Base-by-base conservation (phyloP, 2,888 invertebrate species). In the Autographa gamma region DNA sequence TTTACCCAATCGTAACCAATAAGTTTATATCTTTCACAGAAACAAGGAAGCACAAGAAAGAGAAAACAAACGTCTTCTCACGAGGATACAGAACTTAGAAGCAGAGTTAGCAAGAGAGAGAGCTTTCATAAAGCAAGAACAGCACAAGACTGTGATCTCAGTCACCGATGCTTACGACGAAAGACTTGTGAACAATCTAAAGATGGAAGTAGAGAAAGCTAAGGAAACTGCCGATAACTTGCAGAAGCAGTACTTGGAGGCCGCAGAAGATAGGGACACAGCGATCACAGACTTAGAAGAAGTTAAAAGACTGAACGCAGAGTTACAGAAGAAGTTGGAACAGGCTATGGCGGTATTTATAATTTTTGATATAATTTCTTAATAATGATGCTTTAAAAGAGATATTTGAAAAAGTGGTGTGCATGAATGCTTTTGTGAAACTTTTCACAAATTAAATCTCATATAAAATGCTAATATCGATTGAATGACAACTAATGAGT, bases 11-110 rank as follows among this genome's bases (percentile, higher is more conserved):
- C 25, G 11, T 31, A 25, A 48, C 48, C 14, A 38, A 62, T 52
- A 7, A 8, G 38, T 38, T 11, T 1, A 59, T n/a, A 9, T 9
- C 25, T 60, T 11, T 13, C 41, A 66, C 82, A 96, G 98, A 86
- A 98, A 98, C 88, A 98, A 98, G 88, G 98, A 98, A 91, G 97
- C 97, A 0, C 96, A 98, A 86, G 98, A 97, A 83, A 95, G 98
- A 86, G 98, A 98, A 92, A 98, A 98, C 89, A 98, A 98, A 90
- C 97, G 98, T 85, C 96, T 98, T 63, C 95, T 97, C 89, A 97
- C 97, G 63, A 97, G 97, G 91, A 97, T 98, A 89, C 96, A 97
- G 34, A 98, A 98, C 86, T 94, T 98, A 80, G 98, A 98, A 93
- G 97, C 97, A 14, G 98, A 98, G 89, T 89, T 98, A 79, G 98